phyloP scores from a whole-genome alignment of 2,113 vertebrate species.

The Ceyx margarethae region DNA sequence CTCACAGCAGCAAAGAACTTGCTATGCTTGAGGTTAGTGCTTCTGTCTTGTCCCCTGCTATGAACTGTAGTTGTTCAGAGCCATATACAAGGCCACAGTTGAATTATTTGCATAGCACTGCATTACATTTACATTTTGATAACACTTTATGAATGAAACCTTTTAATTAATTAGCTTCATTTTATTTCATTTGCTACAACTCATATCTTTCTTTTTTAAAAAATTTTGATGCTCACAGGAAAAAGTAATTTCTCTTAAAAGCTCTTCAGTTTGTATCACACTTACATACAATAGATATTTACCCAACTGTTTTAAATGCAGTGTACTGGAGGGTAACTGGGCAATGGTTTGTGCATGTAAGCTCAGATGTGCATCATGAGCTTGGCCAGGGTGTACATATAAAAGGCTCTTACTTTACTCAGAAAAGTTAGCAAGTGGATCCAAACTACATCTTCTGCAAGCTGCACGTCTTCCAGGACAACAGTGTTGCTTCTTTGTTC shows the following conservation, averaged over 20 bases:
- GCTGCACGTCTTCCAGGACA: background rate
- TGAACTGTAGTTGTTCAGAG: background rate
- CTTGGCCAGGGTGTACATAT: background rate
- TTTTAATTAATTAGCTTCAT: background rate
- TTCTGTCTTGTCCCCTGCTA: background rate
- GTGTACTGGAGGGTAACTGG: background rate
- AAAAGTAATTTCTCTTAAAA: background rate
- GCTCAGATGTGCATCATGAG: background rate
- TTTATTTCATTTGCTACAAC: background rate
- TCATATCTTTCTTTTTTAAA: no score
- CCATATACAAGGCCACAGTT: background rate
- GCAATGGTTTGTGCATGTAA: background rate
- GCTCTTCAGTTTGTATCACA: background rate
- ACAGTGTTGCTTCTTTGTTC: background rate
- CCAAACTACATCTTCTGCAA: background rate
- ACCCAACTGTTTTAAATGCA: background rate
- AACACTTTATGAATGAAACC: background rate
- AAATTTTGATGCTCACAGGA: background rate
- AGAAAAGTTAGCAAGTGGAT: background rate
- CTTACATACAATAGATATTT: background rate
- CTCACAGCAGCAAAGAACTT: background rate
- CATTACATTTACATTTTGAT: background rate
- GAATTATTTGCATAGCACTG: background rate
- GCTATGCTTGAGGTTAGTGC: fast-evolving
- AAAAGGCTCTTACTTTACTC: background rate